Conservation (phyloP, 2,113 vertebrate genomes). For the Progne subis region DNA sequence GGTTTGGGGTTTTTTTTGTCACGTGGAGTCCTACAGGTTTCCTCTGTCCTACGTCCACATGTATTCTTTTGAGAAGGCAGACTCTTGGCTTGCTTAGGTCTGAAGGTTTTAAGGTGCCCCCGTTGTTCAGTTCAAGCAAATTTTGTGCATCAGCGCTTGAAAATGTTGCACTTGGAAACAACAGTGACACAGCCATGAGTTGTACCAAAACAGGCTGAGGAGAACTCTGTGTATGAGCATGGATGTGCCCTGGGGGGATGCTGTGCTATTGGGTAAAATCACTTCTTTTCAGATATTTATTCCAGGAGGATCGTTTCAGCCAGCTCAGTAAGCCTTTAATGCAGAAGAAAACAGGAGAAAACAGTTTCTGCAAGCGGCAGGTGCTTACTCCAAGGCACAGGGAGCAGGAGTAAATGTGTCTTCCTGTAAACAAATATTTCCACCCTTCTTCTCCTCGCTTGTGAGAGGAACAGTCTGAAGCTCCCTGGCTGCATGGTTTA, state of each 20-base stretch:
- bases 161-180: neutral
- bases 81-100: neutral
- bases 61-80: conserved; percentile 42
- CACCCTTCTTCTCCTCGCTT: neutral
- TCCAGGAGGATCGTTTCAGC: neutral
- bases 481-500: conserved; percentile 27
- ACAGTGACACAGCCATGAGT: neutral
- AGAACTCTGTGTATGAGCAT: neutral
- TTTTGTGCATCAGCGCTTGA: neutral
- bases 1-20: neutral
- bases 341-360: neutral
- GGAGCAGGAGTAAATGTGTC: neutral
- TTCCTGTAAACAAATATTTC: conserved; percentile 22
- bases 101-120: neutral
- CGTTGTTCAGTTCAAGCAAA: neutral
- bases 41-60: neutral
- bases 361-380: neutral
- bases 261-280: neutral
- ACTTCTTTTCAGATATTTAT: neutral
- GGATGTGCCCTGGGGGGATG: neutral
- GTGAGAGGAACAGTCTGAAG: neutral
- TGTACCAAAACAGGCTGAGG: neutral
- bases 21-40: neutral
- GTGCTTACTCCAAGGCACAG: neutral
- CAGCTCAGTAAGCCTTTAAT: neutral